Conservation (phyloP, 2,888 invertebrate species). For the Artemia sp. region DNA sequence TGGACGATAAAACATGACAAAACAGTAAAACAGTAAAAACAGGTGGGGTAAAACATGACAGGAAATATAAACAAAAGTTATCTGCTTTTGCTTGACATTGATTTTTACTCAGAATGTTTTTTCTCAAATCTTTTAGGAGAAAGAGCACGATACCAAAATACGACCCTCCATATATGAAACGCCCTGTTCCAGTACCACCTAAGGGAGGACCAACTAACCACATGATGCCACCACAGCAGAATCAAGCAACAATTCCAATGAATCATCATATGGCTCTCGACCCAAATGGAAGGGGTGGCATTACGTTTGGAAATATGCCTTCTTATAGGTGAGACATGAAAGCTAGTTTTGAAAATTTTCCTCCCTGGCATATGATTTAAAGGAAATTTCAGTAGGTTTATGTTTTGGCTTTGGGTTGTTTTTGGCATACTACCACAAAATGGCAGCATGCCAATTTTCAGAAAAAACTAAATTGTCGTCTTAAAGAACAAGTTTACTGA, state of each 20-base stretch:
- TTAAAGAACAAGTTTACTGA: no score
- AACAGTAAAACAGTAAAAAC: neutral
- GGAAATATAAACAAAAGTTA: conserved; percentile 24
- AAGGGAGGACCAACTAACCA: conserved; percentile 20
- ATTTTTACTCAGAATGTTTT: conserved; percentile 26
- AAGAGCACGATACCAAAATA: conserved; percentile 75
- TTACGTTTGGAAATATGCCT: conserved; percentile 53
- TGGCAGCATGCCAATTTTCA: no score
- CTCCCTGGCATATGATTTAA: no score
- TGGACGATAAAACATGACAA: neutral
- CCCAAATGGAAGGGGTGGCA: conserved; percentile 55
- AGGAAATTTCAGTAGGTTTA: no score
- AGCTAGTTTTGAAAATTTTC: no score
- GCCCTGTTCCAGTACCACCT: conserved; percentile 52
- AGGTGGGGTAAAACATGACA: conserved; percentile 20
- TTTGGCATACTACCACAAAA: no score
- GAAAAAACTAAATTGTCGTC: no score
- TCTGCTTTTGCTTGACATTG: conserved; percentile 25
- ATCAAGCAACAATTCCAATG: conserved; percentile 24
- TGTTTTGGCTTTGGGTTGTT: no score
- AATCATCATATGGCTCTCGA: conserved; percentile 24
- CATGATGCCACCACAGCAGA: conserved; percentile 26
- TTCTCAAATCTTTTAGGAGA: conserved; percentile 35
- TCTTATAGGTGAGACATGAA: conserved; percentile 30
- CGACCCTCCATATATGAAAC: conserved; percentile 70